These are phyloP conservation scores for Leucoraja ocellata DNA, from an alignment of 2,797 vertebrate species.

Conservation along the genomic window DNA sequence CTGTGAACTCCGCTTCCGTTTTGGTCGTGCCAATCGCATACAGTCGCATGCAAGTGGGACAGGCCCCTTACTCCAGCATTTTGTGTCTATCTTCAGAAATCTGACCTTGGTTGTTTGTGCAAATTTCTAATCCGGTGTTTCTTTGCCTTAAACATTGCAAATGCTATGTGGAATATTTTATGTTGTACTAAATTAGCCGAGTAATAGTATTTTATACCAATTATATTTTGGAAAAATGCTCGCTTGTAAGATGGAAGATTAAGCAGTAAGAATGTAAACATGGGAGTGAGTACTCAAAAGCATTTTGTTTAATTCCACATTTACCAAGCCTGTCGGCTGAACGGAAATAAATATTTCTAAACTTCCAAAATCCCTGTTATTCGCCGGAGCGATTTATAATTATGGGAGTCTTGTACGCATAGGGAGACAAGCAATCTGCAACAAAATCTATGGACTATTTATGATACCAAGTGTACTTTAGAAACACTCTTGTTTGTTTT, in stretches of 20 bases:
- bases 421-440: neutral
- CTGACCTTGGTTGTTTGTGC: no score
- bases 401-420: neutral
- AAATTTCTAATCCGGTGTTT: no score
- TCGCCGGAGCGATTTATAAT: neutral
- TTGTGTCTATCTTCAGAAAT: no score
- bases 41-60: no score
- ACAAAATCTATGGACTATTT: neutral
- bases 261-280: neutral
- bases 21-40: no score
- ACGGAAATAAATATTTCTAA: neutral
- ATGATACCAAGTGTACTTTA: neutral
- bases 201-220: neutral
- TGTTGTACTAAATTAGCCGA: neutral
- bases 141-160: no score
- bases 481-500: neutral
- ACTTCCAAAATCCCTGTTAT: neutral
- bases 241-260: neutral
- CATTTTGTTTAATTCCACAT: neutral
- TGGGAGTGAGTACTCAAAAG: neutral
- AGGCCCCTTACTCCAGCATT: no score
- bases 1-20: no score
- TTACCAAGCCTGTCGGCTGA: neutral
- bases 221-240: neutral
- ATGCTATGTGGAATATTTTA: no score